Evolutionary conservation across 2,113 vertebrate species (phyloP), one percentile per base, ranked within the genome.

Genomic region (Hystrix cristata): DNA sequence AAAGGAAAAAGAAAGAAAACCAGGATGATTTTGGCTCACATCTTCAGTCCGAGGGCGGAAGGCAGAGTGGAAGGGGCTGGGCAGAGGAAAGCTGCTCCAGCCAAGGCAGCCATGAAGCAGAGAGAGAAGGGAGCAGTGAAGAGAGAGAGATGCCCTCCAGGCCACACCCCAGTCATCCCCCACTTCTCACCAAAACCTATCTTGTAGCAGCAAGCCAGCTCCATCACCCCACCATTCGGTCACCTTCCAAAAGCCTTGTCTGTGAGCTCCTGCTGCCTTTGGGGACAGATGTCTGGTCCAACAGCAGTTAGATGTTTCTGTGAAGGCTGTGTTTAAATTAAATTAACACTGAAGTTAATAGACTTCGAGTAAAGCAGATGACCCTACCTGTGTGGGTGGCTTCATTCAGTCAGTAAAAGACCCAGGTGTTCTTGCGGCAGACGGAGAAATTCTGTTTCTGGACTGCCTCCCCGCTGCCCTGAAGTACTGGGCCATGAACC

Each of bases 361-460:
- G 80, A 64, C 38, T 79, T 79, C 21, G 21, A 87, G 55, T 31
- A 74, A 19, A 74, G 48, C 34, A 43, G 23, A 87, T 48, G 19
- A 55, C 25, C 14, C 78, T 60, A 19, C 16, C 67, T 57, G 11
- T 14, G 43, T 19, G 29, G 7, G 31, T 25, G 59, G 43, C 31
- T 21, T 85, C 74, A 19, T 64, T 57, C 81, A 59, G 19, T 79
- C 57, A 25, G 27, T 85, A 87, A 91, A 90, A 90, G 23, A n/a
- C 25, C 78, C 55, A 84, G 34, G 27, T 76, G 4, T 34, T 16
- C 46, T 4, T 34, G 21, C 46, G 12, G n/a, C 62, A 57, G n/a
- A 69, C 80, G 43, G 57, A 48, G 34, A 8, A 91, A 86, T 38
- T 64, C 67, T n/a, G 46, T 4, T 62, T 34, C 71, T 60, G 34